A percentile compares a stretch with the other conserved stretches of the same genome.
These are phyloP conservation scores for Pseudorasbora parva DNA, from an alignment of 2,113 vertebrate species.

Conservation along the genomic window DNA sequence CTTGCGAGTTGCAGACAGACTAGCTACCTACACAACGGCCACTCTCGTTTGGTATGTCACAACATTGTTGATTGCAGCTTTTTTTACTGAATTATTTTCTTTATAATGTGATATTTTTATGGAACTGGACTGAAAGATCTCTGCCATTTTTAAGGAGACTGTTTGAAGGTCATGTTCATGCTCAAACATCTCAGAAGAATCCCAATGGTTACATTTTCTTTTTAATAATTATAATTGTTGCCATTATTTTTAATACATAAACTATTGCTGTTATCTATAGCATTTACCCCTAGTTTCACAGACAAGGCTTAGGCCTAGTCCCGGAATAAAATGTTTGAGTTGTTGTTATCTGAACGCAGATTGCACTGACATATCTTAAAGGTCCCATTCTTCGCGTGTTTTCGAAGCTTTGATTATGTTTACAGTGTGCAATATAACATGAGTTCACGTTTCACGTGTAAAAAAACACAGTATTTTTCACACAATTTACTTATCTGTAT, in stretches of 20 bases:
- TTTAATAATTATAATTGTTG: neutral
- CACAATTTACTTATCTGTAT: too few relatives aligned
- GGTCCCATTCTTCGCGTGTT: too few relatives aligned
- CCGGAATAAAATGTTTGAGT: too few relatives aligned
- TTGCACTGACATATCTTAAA: too few relatives aligned
- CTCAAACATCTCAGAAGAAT: neutral
- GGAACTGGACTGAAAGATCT: neutral
- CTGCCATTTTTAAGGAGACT: neutral
- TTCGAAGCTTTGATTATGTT: too few relatives aligned
- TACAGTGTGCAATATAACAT: too few relatives aligned
- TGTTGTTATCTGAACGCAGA: too few relatives aligned
- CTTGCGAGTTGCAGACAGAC: neutral
- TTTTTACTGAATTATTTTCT: neutral
- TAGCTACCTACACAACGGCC: neutral
- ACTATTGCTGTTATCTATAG: neutral
- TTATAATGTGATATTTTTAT: neutral
- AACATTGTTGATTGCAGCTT: neutral
- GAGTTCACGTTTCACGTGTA: too few relatives aligned
- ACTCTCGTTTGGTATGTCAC: neutral
- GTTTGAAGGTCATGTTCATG: neutral
- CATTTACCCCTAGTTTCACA: too few relatives aligned
- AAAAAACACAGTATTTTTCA: too few relatives aligned
- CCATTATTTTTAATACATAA: neutral
- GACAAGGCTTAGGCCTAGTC: too few relatives aligned
- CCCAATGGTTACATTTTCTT: too few relatives aligned